A percentile compares a stretch with the other conserved stretches of the same genome.
These are phyloP conservation scores for Agrotis ipsilon DNA, from an alignment of 2,888 invertebrate genomes.

Conservation along the genomic window DNA sequence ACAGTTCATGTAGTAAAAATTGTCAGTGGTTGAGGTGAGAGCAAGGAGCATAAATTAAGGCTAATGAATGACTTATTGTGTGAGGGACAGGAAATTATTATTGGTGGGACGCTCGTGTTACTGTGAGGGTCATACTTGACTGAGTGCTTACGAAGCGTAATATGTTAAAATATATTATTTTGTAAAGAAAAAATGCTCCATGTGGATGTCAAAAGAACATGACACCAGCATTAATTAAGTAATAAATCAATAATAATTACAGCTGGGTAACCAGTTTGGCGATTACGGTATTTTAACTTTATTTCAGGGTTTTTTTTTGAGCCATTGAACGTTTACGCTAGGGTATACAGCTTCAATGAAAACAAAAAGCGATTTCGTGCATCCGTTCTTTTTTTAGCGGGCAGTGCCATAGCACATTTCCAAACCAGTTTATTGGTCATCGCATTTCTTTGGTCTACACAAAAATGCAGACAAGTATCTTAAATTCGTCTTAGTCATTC, in stretches of 20 bases:
- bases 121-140: constrained; percentile 71
- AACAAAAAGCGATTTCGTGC: too few species aligned
- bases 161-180: constrained; percentile 20
- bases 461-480: constrained; percentile 8
- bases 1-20: constrained; percentile 69
- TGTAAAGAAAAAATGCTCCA: background rate
- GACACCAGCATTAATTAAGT: constrained; percentile 15
- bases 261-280: constrained; percentile 1
- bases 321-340: background rate
- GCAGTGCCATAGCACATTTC: background rate
- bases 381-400: too few species aligned
- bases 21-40: constrained; percentile 81
- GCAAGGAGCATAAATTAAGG: constrained; percentile 89
- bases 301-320: background rate
- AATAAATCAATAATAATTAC: constrained; percentile 18
- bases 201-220: background rate
- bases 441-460: background rate
- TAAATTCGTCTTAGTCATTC: constrained; percentile 8
- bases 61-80: constrained; percentile 90
- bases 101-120: constrained; percentile 81
- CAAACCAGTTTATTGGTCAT: constrained; percentile 11
- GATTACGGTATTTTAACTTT: constrained; percentile 6
- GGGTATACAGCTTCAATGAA: too few species aligned
- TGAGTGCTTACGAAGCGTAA: constrained; percentile 38
- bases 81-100: constrained; percentile 89